These are phyloP conservation scores for Saccostrea glomerata DNA, from an alignment of 1,140 invertebrate genomes.

Conservation along the genomic window DNA sequence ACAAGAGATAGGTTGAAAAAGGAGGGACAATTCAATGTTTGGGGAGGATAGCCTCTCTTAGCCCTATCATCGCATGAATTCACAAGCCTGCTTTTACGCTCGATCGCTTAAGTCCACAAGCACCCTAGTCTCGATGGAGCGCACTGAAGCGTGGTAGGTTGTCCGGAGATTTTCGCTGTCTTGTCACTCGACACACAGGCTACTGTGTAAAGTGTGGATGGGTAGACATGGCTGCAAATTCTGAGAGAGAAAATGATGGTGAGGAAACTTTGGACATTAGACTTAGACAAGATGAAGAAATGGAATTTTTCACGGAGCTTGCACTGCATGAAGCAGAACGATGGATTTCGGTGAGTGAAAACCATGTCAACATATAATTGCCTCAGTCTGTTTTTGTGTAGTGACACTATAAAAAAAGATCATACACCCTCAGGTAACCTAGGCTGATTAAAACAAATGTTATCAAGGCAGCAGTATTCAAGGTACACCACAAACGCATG, in stretches of 20 bases:
- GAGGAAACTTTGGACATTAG: slow-evolving; percentile 63
- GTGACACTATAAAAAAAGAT: slow-evolving; percentile 4
- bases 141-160: slow-evolving; percentile 22
- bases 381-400: slow-evolving; percentile 30
- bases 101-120: slow-evolving; percentile 19
- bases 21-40: neutral
- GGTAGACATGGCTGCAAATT: slow-evolving; percentile 14
- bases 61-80: neutral
- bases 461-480: no score
- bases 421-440: neutral
- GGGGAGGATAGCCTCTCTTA: neutral
- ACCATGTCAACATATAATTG: slow-evolving; percentile 29
- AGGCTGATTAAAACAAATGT: neutral
- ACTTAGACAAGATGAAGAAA: slow-evolving; percentile 71
- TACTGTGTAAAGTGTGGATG: slow-evolving; percentile 13
- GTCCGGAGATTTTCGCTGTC: slow-evolving; percentile 16
- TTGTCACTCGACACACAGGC: neutral
- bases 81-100: neutral
- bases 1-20: neutral
- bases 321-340: slow-evolving; percentile 76
- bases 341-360: slow-evolving; percentile 74
- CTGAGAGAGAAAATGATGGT: slow-evolving; percentile 38
- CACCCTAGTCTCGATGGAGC: slow-evolving; percentile 21
- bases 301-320: slow-evolving; percentile 76
- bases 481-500: neutral